Percentiles rank a stretch among this genome's conserved stretches.
phyloP scores from a whole-genome alignment of 2,888 invertebrate species.

The Pogonocherus hispidulus region DNA sequence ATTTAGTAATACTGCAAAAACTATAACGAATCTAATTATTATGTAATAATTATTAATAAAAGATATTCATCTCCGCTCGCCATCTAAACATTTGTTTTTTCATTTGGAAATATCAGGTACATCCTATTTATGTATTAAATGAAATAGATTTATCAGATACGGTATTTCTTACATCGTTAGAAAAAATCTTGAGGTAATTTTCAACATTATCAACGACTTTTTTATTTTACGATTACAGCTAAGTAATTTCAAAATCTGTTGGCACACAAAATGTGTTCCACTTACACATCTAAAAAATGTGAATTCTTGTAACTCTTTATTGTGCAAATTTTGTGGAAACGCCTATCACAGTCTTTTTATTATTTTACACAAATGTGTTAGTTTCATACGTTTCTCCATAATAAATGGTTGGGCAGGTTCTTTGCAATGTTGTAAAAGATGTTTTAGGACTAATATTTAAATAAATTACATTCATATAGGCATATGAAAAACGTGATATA shows the following conservation, averaged over 20 bases:
- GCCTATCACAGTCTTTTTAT: conserved; percentile 1
- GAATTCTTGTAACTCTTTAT: conserved; percentile 1
- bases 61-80: neutral
- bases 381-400: neutral
- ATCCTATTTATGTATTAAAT: no score
- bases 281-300: neutral
- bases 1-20: neutral
- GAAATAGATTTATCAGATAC: no score
- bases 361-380: conserved; percentile 1
- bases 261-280: conserved; percentile 1
- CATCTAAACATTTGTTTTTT: neutral
- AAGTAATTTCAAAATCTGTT: neutral
- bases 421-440: no score
- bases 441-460: no score
- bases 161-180: neutral
- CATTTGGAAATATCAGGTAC: no score
- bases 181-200: neutral
- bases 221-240: neutral
- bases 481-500: no score
- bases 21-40: neutral
- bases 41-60: neutral
- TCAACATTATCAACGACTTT: neutral
- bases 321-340: conserved; percentile 6
- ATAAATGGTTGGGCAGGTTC: neutral
- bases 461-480: no score